Percentiles rank a stretch among this genome's conserved stretches.
Evolutionary conservation across 2,113 vertebrate species (phyloP).

Genomic region (Siniperca chuatsi): DNA sequence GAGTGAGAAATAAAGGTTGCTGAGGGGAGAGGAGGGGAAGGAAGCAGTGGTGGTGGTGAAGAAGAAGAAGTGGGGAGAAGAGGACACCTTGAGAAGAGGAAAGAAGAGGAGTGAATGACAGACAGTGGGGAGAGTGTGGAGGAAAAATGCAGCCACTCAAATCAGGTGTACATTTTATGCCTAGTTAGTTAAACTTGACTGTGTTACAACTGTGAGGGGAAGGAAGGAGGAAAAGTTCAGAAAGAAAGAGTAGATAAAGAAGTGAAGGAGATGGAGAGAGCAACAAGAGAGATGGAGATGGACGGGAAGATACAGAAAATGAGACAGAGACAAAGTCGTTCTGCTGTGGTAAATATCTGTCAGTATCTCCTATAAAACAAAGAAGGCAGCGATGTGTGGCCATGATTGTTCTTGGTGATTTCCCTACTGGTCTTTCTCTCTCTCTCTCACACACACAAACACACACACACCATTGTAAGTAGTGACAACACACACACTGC

Average conservation of each 20-base stretch:
- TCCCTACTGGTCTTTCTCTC: conserved; percentile 64
- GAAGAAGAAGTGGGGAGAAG: background rate
- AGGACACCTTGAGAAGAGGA: conserved; percentile 47
- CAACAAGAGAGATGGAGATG: conserved; percentile 19
- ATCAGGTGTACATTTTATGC: background rate
- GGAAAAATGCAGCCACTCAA: conserved; percentile 20
- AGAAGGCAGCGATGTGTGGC: conserved; percentile 68
- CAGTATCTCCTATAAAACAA: conserved; percentile 63
- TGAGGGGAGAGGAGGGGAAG: background rate
- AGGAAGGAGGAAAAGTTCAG: background rate
- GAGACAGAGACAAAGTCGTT: conserved; percentile 49
- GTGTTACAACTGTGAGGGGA: conserved; percentile 4
- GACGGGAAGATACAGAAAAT: conserved; percentile 20
- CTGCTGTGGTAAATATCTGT: conserved; percentile 62
- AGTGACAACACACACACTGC: conserved; percentile 27
- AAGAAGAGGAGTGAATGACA: conserved; percentile 19
- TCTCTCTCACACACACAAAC: conserved; percentile 1
- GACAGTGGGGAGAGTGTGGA: background rate
- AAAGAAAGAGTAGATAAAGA: conserved; percentile 6
- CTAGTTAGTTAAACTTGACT: background rate
- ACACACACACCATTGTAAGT: conserved; percentile 35
- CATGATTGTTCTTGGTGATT: conserved; percentile 74
- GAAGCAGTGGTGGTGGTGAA: background rate
- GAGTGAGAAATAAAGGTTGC: conserved; percentile 16
- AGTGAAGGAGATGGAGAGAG: conserved; percentile 9